Evolutionary conservation across 1,140 invertebrate genomes (phyloP).

Genomic region (Lasioglossum baleicum): DNA sequence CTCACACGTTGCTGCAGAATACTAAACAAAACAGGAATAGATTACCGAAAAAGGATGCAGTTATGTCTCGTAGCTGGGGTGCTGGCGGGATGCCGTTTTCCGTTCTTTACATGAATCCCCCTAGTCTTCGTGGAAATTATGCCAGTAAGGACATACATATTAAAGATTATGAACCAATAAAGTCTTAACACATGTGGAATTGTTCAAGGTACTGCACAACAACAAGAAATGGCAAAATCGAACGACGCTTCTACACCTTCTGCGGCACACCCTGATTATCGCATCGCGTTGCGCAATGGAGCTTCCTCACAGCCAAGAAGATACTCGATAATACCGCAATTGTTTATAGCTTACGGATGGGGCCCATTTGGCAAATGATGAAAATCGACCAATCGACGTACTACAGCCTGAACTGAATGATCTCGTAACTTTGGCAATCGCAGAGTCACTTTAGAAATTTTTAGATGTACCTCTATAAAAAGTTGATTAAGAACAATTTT

Average conservation of each 20-base stretch:
- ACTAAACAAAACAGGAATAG: conserved; percentile 46
- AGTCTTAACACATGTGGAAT: background rate
- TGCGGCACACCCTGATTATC: conserved; percentile 51
- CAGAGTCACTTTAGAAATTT: background rate
- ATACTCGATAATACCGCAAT: conserved; percentile 79
- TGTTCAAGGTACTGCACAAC: conserved; percentile 37
- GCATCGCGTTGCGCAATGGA: conserved; percentile 59
- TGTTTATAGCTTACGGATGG: conserved; percentile 81
- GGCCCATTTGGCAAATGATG: conserved; percentile 74
- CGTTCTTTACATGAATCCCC: conserved; percentile 77
- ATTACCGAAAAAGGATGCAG: conserved; percentile 69
- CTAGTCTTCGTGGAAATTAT: conserved; percentile 54
- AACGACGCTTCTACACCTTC: conserved; percentile 29
- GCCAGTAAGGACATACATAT: conserved; percentile 4
- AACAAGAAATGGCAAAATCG: conserved; percentile 29
- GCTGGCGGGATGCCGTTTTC: conserved; percentile 80
- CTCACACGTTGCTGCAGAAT: conserved; percentile 14
- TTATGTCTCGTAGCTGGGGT: conserved; percentile 74
- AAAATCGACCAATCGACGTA: background rate
- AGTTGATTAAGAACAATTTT: background rate
- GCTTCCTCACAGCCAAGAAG: conserved; percentile 55
- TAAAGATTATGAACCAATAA: background rate
- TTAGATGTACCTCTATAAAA: background rate
- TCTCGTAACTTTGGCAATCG: conserved; percentile 33
- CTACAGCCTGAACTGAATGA: conserved; percentile 14